These are phyloP conservation scores for Disparrhopalites patrizii DNA, from an alignment of 2,888 invertebrate species.

Conservation along the genomic window DNA sequence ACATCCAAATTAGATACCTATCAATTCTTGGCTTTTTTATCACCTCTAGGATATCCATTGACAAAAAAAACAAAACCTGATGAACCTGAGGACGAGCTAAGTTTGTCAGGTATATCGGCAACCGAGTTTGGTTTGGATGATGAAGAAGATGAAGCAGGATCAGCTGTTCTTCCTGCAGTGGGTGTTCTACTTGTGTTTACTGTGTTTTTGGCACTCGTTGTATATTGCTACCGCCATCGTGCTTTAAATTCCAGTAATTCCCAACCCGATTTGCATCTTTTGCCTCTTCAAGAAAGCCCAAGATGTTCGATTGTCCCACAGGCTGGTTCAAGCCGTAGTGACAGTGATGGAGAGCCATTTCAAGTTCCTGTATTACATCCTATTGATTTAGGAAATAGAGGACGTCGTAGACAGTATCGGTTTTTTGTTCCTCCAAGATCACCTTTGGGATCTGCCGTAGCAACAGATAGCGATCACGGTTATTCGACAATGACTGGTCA, in stretches of 20 bases:
- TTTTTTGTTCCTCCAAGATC: constrained; percentile 33
- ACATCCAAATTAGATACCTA: too few species aligned
- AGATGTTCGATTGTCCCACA: constrained; percentile 35
- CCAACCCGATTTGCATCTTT: constrained; percentile 34
- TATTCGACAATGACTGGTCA: constrained; percentile 92
- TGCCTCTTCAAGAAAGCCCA: constrained; percentile 34
- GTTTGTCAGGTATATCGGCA: neutral
- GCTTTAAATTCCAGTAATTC: constrained; percentile 43
- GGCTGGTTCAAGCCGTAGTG: constrained; percentile 32
- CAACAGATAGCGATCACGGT: constrained; percentile 78
- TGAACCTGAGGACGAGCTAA: neutral
- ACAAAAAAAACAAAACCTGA: constrained; percentile 14
- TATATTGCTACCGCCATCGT: constrained; percentile 74
- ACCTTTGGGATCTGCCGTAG: constrained; percentile 26
- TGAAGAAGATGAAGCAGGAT: constrained; percentile 21
- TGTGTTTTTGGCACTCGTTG: constrained; percentile 72
- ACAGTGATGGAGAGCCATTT: constrained; percentile 31
- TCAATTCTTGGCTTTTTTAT: too few species aligned
- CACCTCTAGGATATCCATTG: constrained; percentile 2
- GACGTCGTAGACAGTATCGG: constrained; percentile 19
- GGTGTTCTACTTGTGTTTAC: constrained; percentile 79
- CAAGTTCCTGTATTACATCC: constrained; percentile 17
- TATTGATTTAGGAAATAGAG: constrained; percentile 20
- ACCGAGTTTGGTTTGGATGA: neutral
- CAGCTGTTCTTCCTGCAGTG: constrained; percentile 77